Percentiles rank a stretch among this genome's conserved stretches.
Evolutionary conservation across 2,888 invertebrate species (phyloP).

Genomic region (Fissipunctia ypsillon): DNA sequence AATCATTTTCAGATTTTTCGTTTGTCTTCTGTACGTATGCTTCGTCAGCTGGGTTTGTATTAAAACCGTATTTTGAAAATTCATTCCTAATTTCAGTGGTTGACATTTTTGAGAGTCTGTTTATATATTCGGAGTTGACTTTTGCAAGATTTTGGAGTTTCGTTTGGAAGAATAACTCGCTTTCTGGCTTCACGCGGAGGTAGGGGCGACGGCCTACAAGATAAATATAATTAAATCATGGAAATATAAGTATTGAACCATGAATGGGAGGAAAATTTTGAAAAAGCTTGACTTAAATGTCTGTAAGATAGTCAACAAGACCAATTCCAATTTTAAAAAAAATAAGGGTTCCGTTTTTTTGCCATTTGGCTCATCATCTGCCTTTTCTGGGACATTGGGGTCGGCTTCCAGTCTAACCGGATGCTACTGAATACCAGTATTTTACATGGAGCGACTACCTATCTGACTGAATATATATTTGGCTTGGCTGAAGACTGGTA

Average conservation of each 20-base stretch:
- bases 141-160: constrained; percentile 83
- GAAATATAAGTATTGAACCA: constrained; percentile 79
- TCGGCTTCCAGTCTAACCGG: background rate
- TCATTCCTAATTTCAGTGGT: constrained; percentile 83
- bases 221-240: constrained; percentile 23
- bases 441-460: background rate
- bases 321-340: constrained; percentile 30
- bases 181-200: constrained; percentile 86
- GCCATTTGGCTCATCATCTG: background rate
- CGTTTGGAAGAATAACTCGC: constrained; percentile 85
- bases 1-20: constrained; percentile 84
- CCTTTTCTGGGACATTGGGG: background rate
- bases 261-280: constrained; percentile 78
- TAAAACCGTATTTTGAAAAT: constrained; percentile 85
- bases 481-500: background rate
- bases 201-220: constrained; percentile 78
- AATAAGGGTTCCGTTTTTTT: constrained; percentile 19
- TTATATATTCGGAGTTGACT: constrained; percentile 83
- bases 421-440: background rate
- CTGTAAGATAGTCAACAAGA: constrained; percentile 85
- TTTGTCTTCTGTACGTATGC: constrained; percentile 71
- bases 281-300: constrained; percentile 82
- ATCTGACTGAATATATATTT: too few species aligned
- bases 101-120: constrained; percentile 84
- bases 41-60: constrained; percentile 77